Conservation (phyloP, 30 jellyfish, hydroid and myxozoan genomes). For the Sanderia malayensis region DNA sequence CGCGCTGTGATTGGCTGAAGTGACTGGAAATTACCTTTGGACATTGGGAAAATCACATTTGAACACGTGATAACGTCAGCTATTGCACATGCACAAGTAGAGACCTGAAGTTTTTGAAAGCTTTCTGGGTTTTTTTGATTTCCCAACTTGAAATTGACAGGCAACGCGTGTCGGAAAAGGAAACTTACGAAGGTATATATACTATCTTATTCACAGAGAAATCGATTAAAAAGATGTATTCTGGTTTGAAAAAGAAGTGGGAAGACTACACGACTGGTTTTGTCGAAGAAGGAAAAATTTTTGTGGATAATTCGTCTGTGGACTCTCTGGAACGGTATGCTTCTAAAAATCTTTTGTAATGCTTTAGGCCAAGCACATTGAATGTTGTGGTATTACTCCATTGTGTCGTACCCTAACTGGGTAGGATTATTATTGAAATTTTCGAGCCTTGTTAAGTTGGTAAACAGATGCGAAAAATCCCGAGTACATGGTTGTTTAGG, state of each 20-base stretch:
- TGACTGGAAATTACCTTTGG: not conserved
- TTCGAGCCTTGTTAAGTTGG: too few species aligned
- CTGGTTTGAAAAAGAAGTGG: constrained; percentile 24
- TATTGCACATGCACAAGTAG: constrained; percentile 26
- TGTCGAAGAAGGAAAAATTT: constrained; percentile 3
- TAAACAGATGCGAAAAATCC: too few species aligned
- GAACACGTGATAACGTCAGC: constrained; percentile 32
- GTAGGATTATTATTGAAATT: too few species aligned
- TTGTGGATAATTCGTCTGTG: not conserved
- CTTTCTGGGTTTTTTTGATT: constrained; percentile 2
- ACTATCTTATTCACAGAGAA: too few species aligned
- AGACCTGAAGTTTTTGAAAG: not conserved
- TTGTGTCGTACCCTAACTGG: too few species aligned
- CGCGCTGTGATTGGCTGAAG: constrained; percentile 9
- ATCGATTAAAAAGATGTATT: not conserved
- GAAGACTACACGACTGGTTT: constrained; percentile 13
- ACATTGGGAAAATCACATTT: constrained; percentile 40
- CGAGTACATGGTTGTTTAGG: too few species aligned
- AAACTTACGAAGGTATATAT: too few species aligned
- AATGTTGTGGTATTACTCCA: too few species aligned
- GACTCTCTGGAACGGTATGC: not conserved
- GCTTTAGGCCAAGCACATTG: too few species aligned
- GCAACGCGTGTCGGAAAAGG: too few species aligned
- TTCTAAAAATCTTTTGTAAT: too few species aligned
- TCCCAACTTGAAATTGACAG: constrained; percentile 13